Percentiles rank a stretch among this genome's conserved stretches.
These are phyloP conservation scores for Pygocentrus nattereri DNA, from an alignment of 2,797 vertebrate species.

Conservation along the genomic window DNA sequence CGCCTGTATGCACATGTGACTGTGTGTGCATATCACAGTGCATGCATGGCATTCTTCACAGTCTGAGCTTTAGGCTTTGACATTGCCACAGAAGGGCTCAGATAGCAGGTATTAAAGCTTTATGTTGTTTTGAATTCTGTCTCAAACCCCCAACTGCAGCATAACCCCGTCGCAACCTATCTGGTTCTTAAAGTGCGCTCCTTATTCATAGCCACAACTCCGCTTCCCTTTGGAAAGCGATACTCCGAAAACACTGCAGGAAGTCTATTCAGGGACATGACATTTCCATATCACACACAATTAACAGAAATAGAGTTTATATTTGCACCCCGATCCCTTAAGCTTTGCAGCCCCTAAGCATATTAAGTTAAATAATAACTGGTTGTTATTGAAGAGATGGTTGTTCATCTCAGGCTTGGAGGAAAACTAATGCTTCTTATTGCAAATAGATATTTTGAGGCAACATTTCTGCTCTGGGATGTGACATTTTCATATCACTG, in stretches of 20 bases:
- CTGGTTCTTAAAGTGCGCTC: conserved; percentile 5
- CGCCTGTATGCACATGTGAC: neutral
- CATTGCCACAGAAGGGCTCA: neutral
- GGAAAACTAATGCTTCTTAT: no score
- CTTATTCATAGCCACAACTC: conserved; percentile 40
- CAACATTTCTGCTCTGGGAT: no score
- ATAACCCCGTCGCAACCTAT: neutral
- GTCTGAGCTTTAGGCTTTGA: conserved; percentile 15
- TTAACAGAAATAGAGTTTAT: neutral
- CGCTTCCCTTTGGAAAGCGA: neutral
- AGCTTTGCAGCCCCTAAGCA: neutral
- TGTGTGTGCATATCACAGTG: neutral
- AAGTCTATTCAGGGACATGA: conserved; percentile 27
- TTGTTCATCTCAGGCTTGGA: no score
- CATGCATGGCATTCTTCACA: conserved; percentile 17
- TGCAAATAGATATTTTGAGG: no score
- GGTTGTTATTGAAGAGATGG: no score
- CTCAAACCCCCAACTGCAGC: conserved; percentile 1
- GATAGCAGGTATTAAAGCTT: conserved; percentile 13
- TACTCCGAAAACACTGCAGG: conserved; percentile 14
- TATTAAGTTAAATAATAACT: neutral
- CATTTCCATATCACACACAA: conserved; percentile 23
- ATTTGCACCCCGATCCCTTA: neutral
- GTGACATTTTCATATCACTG: no score
- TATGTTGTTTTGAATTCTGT: neutral